Conservation (phyloP, 2,113 vertebrate species). For the Chunga burmeisteri region DNA sequence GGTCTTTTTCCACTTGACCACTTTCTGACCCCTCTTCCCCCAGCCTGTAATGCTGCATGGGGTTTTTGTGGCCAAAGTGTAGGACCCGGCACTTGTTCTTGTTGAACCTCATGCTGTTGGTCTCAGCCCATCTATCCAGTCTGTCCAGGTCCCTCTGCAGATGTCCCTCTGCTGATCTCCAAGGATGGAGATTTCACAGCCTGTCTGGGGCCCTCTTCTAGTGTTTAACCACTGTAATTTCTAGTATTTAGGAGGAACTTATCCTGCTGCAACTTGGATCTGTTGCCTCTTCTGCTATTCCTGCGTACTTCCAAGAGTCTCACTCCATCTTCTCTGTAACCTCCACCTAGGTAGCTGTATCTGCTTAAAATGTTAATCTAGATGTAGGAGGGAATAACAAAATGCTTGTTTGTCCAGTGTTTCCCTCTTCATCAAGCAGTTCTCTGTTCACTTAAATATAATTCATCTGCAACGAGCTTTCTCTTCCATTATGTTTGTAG, state of each 20-base stretch:
- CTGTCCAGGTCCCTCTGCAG: no score
- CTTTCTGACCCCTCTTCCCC: no score
- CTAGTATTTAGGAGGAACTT: not conserved
- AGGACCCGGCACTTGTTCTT: no score
- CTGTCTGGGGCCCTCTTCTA: not conserved
- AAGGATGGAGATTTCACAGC: not conserved
- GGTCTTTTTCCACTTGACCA: no score
- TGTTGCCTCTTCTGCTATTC: accelerated
- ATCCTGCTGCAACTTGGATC: not conserved
- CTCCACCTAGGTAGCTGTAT: not conserved
- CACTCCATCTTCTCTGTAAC: not conserved
- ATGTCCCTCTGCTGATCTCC: not conserved
- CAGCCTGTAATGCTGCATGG: no score
- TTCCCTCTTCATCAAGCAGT: not conserved
- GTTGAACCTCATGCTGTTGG: no score
- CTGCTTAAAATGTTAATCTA: not conserved
- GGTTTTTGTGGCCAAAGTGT: no score
- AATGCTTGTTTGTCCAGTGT: not conserved
- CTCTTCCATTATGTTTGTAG: not conserved
- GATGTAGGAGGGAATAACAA: not conserved
- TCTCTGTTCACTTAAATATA: not conserved
- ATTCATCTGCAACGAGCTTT: not conserved
- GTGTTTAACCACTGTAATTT: not conserved
- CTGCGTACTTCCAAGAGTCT: not conserved
- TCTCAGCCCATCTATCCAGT: no score